Conservation (phyloP, 2,888 invertebrate genomes). For the Caenorhabditis japonica region DNA sequence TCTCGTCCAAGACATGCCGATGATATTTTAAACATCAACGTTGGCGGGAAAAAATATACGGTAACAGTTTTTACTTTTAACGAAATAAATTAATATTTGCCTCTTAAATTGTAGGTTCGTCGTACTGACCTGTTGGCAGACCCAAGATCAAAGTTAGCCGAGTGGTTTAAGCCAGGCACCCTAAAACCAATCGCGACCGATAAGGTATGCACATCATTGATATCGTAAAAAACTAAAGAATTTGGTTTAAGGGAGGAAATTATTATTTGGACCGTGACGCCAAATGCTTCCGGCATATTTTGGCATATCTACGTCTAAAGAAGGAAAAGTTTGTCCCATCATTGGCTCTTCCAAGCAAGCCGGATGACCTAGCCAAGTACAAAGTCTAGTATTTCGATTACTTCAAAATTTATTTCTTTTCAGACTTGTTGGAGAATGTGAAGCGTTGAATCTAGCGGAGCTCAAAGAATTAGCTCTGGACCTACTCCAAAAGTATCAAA, state of each 20-base stretch:
- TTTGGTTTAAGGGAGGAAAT: conserved; percentile 79
- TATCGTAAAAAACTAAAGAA: background rate
- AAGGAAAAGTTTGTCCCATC: conserved; percentile 79
- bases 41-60: conserved; percentile 77
- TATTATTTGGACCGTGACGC: conserved; percentile 99
- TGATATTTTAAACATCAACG: conserved; percentile 76
- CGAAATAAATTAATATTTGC: background rate
- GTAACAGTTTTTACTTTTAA: conserved; percentile 50
- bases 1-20: conserved; percentile 71
- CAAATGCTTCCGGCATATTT: conserved; percentile 95
- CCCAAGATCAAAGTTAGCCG: conserved; percentile 74
- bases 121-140: conserved; percentile 75
- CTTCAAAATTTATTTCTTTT: conserved; percentile 13
- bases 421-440: conserved; percentile 76
- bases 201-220: conserved; percentile 54
- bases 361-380: conserved; percentile 77
- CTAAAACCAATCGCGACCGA: conserved; percentile 72
- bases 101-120: conserved; percentile 69
- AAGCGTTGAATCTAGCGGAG: conserved; percentile 75
- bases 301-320: conserved; percentile 94
- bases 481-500: conserved; percentile 73
- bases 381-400: background rate
- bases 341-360: conserved; percentile 76
- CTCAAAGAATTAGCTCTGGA: conserved; percentile 75
- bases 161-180: conserved; percentile 73